phyloP scores from a whole-genome alignment of 1,140 invertebrate genomes.

The Aphaenogaster ashmeadi region DNA sequence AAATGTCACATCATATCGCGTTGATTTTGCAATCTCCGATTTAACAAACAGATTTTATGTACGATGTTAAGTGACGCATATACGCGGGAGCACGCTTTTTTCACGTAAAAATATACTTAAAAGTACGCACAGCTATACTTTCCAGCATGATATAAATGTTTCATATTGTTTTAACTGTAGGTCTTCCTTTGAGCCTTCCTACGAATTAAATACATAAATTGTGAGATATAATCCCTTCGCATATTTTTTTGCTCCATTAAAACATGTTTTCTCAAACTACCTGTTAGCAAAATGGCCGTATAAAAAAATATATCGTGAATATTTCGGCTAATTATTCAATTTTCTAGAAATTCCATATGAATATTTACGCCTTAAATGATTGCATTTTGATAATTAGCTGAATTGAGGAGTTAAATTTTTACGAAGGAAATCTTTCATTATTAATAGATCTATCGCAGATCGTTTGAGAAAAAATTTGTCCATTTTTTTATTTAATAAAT shows the following conservation, averaged over 20 bases:
- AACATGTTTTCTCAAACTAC: constrained; percentile 36
- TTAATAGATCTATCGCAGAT: constrained; percentile 1
- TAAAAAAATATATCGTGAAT: constrained; percentile 44
- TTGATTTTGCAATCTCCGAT: not conserved
- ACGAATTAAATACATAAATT: constrained; percentile 2
- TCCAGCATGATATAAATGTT: constrained; percentile 34
- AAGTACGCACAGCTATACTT: constrained; percentile 40
- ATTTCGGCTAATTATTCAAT: not conserved
- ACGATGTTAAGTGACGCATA: constrained; percentile 4
- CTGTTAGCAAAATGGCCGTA: constrained; percentile 25
- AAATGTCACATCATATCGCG: not conserved
- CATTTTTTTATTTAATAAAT: constrained; percentile 3
- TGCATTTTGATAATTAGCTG: not conserved
- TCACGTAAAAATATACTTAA: constrained; percentile 49
- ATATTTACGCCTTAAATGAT: constrained; percentile 7
- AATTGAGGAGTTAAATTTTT: constrained; percentile 10
- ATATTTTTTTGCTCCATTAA: not conserved
- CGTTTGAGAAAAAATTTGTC: constrained; percentile 3
- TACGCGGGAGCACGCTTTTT: not conserved
- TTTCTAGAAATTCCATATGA: constrained; percentile 27
- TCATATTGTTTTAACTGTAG: constrained; percentile 22
- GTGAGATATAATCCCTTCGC: not conserved
- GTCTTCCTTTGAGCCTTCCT: constrained; percentile 1
- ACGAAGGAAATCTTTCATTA: not conserved
- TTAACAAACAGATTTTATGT: not conserved